Base-by-base conservation (phyloP, 2,797 vertebrate genomes). In the Monodelphis domestica region DNA sequence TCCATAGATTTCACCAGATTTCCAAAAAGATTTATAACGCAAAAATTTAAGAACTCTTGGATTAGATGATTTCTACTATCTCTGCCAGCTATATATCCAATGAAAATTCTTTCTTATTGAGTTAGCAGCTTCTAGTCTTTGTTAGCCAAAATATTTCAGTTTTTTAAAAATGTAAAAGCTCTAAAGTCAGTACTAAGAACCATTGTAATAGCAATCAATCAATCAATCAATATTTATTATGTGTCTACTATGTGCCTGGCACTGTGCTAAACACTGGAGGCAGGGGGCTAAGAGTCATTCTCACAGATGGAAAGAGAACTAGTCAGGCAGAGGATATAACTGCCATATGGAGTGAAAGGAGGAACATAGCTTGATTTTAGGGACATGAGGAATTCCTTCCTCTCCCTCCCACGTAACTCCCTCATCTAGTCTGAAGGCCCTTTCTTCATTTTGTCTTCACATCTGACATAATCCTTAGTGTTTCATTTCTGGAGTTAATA, bases 201-300 rank as follows among this genome's bases (percentile, higher is more conserved):
- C 70, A 78, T 11, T 45, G n/a, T 78, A 78, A 78, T 45, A 78
- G 15, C 2, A 1, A 33, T 90, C 90, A 89, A 24, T 95, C 90
- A 89, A 24, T 95, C 88, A 93, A 6, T 54, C 50, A 96, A 95
- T 52, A 24, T 38, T 70, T 93, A 28, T 33, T 21, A 53, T 94
- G 87, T 30, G 28, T 17, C 70, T 54, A 91, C 26, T 26, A 21
- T 3, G 6, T 57, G 53, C 51, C 53, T 84, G 55, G 24, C 50
- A 93, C 11, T 50, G 55, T 51, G 90, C 53, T 91, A n/a, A n/a
- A n/a, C n/a, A n/a, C n/a, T n/a, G n/a, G n/a, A n/a, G n/a, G n/a
- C n/a, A n/a, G n/a, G n/a, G n/a, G n/a, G n/a, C n/a, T n/a, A 89
- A 54, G 54, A 12, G 5, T 63, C 33, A 78, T 45, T 6, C 70